Evolutionary conservation across 2,113 vertebrate genomes (phyloP), one percentile per base, ranked within the genome.

Genomic region (Phrynocephalus versicolor): DNA sequence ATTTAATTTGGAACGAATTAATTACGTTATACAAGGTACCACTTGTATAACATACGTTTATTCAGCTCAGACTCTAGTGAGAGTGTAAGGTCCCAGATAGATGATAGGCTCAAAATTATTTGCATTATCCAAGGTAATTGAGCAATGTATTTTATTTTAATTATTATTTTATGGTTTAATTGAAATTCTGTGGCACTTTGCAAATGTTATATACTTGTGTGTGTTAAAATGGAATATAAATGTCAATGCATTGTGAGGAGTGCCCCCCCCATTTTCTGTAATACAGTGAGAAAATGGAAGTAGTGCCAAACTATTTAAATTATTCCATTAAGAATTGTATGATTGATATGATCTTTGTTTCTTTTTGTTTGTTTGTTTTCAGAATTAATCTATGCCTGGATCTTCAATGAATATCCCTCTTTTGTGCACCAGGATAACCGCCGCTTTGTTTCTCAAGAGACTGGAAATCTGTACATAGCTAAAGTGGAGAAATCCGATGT

Each of bases 311-410:
- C n/a, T n/a, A n/a, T n/a, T n/a, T n/a, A n/a, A n/a, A n/a, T n/a
- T 82, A 21, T n/a, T 18, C 3, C 21, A 82, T 0, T 0, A 1
- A 65, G 8, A 25, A 8, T 27, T 25, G 8, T 25, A 65, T 25
- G 23, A 65, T 27, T 5, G 2, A 65, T 65, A 65, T 25, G 21
- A 65, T 27, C 6, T 27, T 67, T 67, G 4, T 67, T 67, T 27
- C 5, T 51, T 51, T 51, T 51, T 51, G 45, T 51, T 51, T 51
- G 45, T 51, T 51, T 51, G 58, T 30, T 95, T 95, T 69, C 96
- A 99, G 99, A 98, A 93, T 94, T 99, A 82, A 96, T 94, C 79
- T 99, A 99, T n/a, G 97, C 98, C 0, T 99, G 99, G 99, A 98
- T 99, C 94, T 99, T 99, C 95, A 99, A 99, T 2, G 98, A 99